Conservation (phyloP, 2,888 invertebrate species). For the Pterostichus niger region DNA sequence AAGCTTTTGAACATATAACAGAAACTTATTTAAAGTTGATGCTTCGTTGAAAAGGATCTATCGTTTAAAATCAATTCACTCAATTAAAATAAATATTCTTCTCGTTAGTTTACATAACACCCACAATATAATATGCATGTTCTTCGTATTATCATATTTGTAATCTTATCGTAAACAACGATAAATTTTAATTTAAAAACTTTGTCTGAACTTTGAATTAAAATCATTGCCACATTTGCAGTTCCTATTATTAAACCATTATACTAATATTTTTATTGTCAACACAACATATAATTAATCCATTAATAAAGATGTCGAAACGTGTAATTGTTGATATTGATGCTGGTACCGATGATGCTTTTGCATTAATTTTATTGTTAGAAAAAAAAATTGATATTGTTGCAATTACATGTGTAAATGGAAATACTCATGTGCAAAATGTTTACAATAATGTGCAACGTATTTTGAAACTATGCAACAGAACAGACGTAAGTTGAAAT, state of each 20-base stretch:
- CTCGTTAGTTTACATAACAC: too few species aligned
- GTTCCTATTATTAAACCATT: neutral
- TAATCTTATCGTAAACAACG: neutral
- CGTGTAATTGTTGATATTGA: slow-evolving; percentile 81
- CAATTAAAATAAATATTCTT: too few species aligned
- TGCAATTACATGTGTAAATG: slow-evolving; percentile 87
- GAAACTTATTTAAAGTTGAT: too few species aligned
- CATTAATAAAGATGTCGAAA: slow-evolving; percentile 46
- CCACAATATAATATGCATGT: neutral
- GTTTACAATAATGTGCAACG: slow-evolving; percentile 85
- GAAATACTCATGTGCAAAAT: slow-evolving; percentile 86
- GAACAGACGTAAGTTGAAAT: slow-evolving; percentile 81
- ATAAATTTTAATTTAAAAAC: neutral
- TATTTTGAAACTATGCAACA: slow-evolving; percentile 81
- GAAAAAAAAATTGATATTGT: slow-evolving; percentile 79
- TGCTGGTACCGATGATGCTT: slow-evolving; percentile 83
- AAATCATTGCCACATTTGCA: neutral
- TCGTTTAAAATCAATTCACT: neutral
- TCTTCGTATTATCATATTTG: neutral
- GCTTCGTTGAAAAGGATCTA: too few species aligned
- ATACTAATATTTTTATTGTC: neutral
- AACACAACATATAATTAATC: neutral
- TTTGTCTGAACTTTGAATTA: slow-evolving; percentile 23
- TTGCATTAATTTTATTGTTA: slow-evolving; percentile 81
- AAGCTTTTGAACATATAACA: too few species aligned